Percentiles rank a stretch among this genome's conserved stretches.
These are phyloP conservation scores for Poeciliopsis paucimaculata DNA, from an alignment of 2,797 vertebrate species.

Conservation along the genomic window DNA sequence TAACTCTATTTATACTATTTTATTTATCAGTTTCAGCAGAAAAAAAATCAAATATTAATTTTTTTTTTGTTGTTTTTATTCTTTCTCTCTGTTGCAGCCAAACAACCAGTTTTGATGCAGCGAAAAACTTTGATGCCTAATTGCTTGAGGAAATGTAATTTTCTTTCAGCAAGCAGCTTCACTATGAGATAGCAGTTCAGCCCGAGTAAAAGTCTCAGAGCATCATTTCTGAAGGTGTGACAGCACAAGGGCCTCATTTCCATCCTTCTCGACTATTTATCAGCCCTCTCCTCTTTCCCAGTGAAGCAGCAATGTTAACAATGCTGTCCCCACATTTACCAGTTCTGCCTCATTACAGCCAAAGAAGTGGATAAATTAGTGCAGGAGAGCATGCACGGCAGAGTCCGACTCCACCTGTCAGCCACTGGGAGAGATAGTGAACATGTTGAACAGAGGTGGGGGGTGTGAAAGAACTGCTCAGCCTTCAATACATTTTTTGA, in stretches of 20 bases:
- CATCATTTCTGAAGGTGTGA: slow-evolving; percentile 69
- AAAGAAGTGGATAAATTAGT: slow-evolving; percentile 80
- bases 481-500: slow-evolving; percentile 53
- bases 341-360: slow-evolving; percentile 83
- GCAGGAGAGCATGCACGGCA: slow-evolving; percentile 64
- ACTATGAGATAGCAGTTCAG: slow-evolving; percentile 55
- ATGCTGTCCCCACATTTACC: slow-evolving; percentile 79
- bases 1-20: slow-evolving; percentile 32
- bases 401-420: slow-evolving; percentile 74
- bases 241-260: slow-evolving; percentile 72
- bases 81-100: slow-evolving; percentile 35
- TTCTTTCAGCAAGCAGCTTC: slow-evolving; percentile 42
- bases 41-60: slow-evolving; percentile 36
- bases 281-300: slow-evolving; percentile 65
- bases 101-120: slow-evolving; percentile 54
- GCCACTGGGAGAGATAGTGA: slow-evolving; percentile 50
- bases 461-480: slow-evolving; percentile 51
- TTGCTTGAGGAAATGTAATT: slow-evolving; percentile 70
- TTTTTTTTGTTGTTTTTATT: slow-evolving; percentile 34
- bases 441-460: slow-evolving; percentile 46
- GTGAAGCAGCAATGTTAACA: slow-evolving; percentile 80
- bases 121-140: slow-evolving; percentile 70
- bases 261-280: slow-evolving; percentile 68
- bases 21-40: slow-evolving; percentile 24
- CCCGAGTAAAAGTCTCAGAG: slow-evolving; percentile 57